phyloP scores from a whole-genome alignment of 2,888 invertebrate species.

The Stictocephala bisonia region DNA sequence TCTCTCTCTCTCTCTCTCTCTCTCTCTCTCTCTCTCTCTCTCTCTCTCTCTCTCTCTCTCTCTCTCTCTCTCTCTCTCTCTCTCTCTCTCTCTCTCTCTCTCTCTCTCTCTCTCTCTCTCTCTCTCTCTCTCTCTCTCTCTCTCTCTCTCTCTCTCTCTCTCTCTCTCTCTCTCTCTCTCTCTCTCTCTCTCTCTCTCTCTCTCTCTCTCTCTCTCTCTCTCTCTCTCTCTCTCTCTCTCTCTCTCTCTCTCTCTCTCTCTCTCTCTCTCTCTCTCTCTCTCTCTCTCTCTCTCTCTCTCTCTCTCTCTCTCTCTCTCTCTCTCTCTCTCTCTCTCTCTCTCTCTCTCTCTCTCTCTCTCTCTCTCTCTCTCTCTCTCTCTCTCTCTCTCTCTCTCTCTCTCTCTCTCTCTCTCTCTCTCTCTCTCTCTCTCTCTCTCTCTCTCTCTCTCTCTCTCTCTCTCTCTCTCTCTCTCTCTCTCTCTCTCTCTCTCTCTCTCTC shows the following conservation, averaged over 20 bases:
- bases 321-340: neutral
- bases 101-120: no score
- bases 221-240: neutral
- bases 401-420: neutral
- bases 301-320: neutral
- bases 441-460: neutral
- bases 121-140: no score
- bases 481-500: neutral
- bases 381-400: conserved; percentile 50
- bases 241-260: neutral
- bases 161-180: no score
- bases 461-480: neutral
- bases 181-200: conserved; percentile 57
- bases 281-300: neutral
- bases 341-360: neutral
- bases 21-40: no score
- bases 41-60: no score
- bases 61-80: no score
- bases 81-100: no score
- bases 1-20: no score
- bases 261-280: neutral
- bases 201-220: conserved; percentile 54
- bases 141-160: no score
- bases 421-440: neutral
- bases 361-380: conserved; percentile 55